Conservation (phyloP, 2,113 vertebrate species). For the Hiodon alosoides region DNA sequence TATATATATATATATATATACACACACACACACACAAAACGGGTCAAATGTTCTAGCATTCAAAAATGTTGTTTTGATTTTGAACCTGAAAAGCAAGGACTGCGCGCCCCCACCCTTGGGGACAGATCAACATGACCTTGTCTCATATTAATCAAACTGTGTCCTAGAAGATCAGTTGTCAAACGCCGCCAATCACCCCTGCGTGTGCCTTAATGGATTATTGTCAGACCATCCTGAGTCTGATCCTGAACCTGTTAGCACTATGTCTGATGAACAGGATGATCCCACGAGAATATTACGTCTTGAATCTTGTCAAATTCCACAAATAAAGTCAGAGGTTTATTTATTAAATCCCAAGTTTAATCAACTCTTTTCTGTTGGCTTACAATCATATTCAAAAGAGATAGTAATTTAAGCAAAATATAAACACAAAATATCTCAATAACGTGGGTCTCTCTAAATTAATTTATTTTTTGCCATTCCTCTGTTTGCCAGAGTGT, state of each 20-base stretch:
- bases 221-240: conserved; percentile 3
- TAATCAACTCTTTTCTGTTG: conserved; percentile 52
- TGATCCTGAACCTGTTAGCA: conserved; percentile 30
- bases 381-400: conserved; percentile 51
- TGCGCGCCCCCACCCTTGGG: no score
- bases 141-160: not conserved
- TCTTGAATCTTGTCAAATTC: conserved; percentile 47
- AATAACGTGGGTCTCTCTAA: not conserved
- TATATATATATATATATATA: no score
- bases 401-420: conserved; percentile 33
- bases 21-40: no score
- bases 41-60: no score
- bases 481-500: conserved; percentile 23
- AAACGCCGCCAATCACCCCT: not conserved
- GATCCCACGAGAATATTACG: conserved; percentile 59
- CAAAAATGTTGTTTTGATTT: no score
- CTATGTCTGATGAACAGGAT: conserved; percentile 29
- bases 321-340: conserved; percentile 44
- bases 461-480: not conserved
- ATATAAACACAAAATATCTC: conserved; percentile 11
- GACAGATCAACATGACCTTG: not conserved
- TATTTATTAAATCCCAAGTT: conserved; percentile 48
- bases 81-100: no score
- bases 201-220: not conserved
- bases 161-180: not conserved